Conservation (phyloP, 1,140 invertebrate species). For the Cepaea nemoralis region DNA sequence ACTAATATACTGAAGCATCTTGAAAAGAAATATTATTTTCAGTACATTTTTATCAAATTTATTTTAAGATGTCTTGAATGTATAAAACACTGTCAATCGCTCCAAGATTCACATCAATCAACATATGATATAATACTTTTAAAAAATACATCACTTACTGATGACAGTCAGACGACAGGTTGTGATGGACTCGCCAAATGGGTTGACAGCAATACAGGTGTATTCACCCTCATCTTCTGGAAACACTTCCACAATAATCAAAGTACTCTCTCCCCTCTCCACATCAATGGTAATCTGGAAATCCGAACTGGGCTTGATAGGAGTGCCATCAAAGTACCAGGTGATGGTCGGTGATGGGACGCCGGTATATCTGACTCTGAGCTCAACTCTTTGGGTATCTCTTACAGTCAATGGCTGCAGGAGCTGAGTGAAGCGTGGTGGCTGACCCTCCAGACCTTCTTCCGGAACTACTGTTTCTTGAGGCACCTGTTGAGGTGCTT, state of each 20-base stretch:
- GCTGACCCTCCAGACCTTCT: constrained; percentile 32
- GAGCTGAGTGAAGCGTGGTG: constrained; percentile 66
- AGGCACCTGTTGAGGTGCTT: constrained; percentile 24
- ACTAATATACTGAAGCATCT: no score
- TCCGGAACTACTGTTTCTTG: constrained; percentile 42
- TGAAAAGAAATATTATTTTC: no score
- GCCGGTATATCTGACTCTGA: constrained; percentile 64
- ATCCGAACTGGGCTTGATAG: constrained; percentile 62
- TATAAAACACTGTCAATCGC: no score
- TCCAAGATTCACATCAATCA: no score
- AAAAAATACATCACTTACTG: constrained; percentile 54
- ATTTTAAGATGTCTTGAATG: no score
- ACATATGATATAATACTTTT: neutral
- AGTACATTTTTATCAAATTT: no score
- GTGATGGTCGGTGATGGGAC: constrained; percentile 66
- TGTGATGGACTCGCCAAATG: constrained; percentile 84
- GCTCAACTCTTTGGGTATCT: constrained; percentile 64
- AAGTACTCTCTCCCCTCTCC: constrained; percentile 58
- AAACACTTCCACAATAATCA: constrained; percentile 70
- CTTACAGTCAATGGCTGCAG: constrained; percentile 61
- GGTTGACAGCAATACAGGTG: constrained; percentile 88
- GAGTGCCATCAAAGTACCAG: constrained; percentile 69
- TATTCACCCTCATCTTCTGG: constrained; percentile 89
- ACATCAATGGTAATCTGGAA: constrained; percentile 67
- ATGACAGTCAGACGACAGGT: constrained; percentile 65